Evolutionary conservation across 2,888 invertebrate species (phyloP), one percentile per base, ranked within the genome.

Genomic region (Philonicus albiceps): DNA sequence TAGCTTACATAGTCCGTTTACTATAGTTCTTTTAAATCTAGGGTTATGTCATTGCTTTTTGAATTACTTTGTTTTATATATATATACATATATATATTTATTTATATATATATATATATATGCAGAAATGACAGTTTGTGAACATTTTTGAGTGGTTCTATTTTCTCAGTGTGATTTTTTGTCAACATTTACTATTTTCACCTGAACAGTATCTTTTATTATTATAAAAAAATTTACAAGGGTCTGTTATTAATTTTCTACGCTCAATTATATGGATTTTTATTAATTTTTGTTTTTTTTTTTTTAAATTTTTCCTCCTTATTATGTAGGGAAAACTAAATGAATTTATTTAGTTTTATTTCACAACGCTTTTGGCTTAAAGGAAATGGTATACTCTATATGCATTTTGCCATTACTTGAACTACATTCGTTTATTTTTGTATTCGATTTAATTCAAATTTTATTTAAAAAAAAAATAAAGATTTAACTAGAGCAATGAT

Each of bases 41-140:
- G 55, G 55, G 55, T 55, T 81, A 81, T 81, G 64, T 81, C 64
- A 81, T 81, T 81, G 81, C 81, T 81, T 81, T 55, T 81, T 81
- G 81, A 81, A 64, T 81, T 55, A 76, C 49, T 40, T 80, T 49
- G 19, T 49, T 22, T 53, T 34, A 27, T 76, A 43, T 40, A 43
- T 76, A 2, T 43, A 13, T 43, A 37, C 11, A 37, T 37, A 11
- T 37, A 31, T 37, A 37, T 37, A 43, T 43, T 43, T 76, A 43
- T 40, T 76, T 76, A 2, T 43, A 13, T 43, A 37, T 37, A 37
- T 37, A 11, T 37, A 31, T 37, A 37, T 37, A 43, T 43, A 78
- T 78, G 78, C 78, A 78, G 78, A 78, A 78, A 78, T 78, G 78
- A 78, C 78, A 78, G 49, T 78, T 78, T 78, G 78, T 78, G 78